These are phyloP conservation scores for Apogon hyalosoma DNA, from an alignment of 2,797 vertebrate species.

Conservation along the genomic window DNA sequence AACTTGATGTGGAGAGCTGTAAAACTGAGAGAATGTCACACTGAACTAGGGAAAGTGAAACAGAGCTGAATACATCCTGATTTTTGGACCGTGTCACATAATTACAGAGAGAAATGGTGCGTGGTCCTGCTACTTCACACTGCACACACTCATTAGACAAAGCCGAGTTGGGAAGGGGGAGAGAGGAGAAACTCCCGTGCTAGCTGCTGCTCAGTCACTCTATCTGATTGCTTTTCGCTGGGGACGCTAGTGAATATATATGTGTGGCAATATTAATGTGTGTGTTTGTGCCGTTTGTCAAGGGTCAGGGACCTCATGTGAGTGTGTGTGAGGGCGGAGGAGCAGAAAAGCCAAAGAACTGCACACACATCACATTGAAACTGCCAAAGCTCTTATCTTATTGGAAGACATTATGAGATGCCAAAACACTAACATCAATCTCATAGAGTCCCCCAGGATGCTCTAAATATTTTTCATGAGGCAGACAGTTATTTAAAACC, in stretches of 20 bases:
- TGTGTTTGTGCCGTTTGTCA: slow-evolving; percentile 48
- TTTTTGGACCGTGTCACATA: slow-evolving; percentile 77
- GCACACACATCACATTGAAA: slow-evolving; percentile 71
- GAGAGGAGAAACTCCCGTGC: slow-evolving; percentile 49
- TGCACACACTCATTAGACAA: slow-evolving; percentile 76
- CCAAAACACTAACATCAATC: slow-evolving; percentile 76
- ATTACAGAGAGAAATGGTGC: slow-evolving; percentile 77
- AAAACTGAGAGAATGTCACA: slow-evolving; percentile 39
- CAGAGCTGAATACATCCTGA: slow-evolving; percentile 65
- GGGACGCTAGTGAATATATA: slow-evolving; percentile 52
- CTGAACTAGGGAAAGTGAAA: slow-evolving; percentile 51
- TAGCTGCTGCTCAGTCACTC: slow-evolving; percentile 68
- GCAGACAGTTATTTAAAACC: slow-evolving; percentile 74
- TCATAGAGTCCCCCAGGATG: slow-evolving; percentile 61
- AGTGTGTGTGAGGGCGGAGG: slow-evolving; percentile 28
- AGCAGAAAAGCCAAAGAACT: slow-evolving; percentile 51
- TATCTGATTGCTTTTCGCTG: slow-evolving; percentile 74
- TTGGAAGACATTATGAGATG: slow-evolving; percentile 75
- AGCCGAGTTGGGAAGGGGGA: slow-evolving; percentile 59
- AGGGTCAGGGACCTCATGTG: slow-evolving; percentile 35
- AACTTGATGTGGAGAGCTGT: slow-evolving; percentile 25
- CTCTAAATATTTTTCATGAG: slow-evolving; percentile 73
- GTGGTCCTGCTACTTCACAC: slow-evolving; percentile 73
- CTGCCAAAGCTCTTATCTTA: slow-evolving; percentile 72
- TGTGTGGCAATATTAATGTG: slow-evolving; percentile 48